These are phyloP conservation scores for Scolanthus callimorphus DNA, from an alignment of 92 coral and sea anemone genomes.

Conservation along the genomic window DNA sequence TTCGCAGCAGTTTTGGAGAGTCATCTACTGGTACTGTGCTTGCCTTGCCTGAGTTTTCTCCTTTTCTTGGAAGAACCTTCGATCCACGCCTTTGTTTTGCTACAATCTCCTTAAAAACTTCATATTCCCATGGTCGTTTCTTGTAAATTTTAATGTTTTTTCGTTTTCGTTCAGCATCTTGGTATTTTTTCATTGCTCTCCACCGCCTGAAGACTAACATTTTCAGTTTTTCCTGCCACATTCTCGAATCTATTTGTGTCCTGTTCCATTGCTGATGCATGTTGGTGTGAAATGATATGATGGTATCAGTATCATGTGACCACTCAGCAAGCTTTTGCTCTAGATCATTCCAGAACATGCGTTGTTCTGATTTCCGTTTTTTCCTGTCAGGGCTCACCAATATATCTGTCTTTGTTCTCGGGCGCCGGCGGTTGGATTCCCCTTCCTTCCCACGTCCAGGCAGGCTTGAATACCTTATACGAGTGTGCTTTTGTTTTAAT, in stretches of 20 bases:
- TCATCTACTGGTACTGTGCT: not conserved
- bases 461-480: too few relatives aligned
- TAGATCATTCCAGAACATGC: conserved; percentile 16
- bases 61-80: conserved; percentile 21
- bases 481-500: too few relatives aligned
- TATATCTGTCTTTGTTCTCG: too few relatives aligned
- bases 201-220: not conserved
- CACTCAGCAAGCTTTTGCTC: conserved; percentile 18
- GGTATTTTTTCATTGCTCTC: not conserved
- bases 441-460: too few relatives aligned
- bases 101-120: conserved; percentile 15
- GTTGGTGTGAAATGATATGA: not conserved
- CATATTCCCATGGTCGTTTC: not conserved
- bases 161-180: too few relatives aligned
- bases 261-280: not conserved
- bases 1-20: not conserved
- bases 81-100: conserved; percentile 39
- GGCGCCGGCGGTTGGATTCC: too few relatives aligned
- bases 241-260: not conserved
- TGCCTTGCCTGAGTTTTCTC: conserved; percentile 1
- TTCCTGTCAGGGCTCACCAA: too few relatives aligned
- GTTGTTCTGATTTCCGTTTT: conserved; percentile 9
- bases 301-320: not conserved
- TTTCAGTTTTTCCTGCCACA: not conserved
- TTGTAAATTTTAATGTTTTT: not conserved